Conservation (phyloP, 2,113 vertebrate genomes). For the Chamaea fasciata region DNA sequence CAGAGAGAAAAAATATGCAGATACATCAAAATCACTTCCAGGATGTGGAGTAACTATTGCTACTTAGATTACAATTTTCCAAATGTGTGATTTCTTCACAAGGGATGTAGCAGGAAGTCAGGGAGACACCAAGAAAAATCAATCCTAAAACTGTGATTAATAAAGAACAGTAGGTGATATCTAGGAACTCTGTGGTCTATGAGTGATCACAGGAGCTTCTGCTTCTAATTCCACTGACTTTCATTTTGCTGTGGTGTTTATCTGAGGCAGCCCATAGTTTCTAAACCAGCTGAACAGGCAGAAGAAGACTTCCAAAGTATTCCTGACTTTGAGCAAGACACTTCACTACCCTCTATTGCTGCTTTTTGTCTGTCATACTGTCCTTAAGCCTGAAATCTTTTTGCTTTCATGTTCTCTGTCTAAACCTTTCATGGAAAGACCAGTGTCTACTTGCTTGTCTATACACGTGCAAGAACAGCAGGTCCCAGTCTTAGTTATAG, state of each 20-base stretch:
- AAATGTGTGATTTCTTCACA: not conserved
- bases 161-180: not conserved
- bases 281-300: not conserved
- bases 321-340: not conserved
- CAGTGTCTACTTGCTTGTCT: not conserved
- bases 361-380: not conserved
- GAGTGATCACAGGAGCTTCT: not conserved
- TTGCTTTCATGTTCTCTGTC: not conserved
- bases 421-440: not conserved
- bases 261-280: not conserved
- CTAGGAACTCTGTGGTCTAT: not conserved
- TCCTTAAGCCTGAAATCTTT: not conserved
- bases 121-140: not conserved
- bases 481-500: not conserved
- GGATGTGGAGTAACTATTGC: not conserved
- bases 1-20: not conserved
- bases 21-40: conserved; percentile 17
- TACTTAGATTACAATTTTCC: not conserved
- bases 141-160: not conserved
- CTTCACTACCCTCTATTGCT: not conserved
- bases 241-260: not conserved
- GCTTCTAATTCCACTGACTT: not conserved
- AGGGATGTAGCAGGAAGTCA: not conserved
- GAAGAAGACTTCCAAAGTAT: not conserved
- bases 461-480: conserved; percentile 18